These are phyloP conservation scores for Agonopterix alstromeriana DNA, from an alignment of 2,888 invertebrate genomes.

Conservation along the genomic window DNA sequence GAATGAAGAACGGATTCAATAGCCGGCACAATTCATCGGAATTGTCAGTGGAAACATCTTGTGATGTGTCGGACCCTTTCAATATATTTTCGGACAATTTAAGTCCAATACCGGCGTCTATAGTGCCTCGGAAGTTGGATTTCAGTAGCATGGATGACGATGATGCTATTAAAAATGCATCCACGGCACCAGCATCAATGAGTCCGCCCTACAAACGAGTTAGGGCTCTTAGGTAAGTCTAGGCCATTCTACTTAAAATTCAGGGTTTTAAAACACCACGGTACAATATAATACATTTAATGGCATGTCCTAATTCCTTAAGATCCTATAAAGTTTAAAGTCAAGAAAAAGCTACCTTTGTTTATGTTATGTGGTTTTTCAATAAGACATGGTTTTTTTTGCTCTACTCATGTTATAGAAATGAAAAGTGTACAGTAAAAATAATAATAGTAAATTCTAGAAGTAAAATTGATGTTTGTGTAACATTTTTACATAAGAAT, in stretches of 20 bases:
- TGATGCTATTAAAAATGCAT: conserved; percentile 50
- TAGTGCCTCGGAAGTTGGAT: conserved; percentile 78
- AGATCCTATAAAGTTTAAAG: background rate
- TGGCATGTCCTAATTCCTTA: background rate
- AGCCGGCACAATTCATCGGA: conserved; percentile 68
- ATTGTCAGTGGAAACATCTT: conserved; percentile 77
- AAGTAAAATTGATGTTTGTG: too few species aligned
- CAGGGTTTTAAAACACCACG: conserved; percentile 34
- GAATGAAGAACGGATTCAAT: conserved; percentile 55
- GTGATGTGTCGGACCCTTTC: conserved; percentile 79
- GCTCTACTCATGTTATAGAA: too few species aligned
- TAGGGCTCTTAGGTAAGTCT: conserved; percentile 70
- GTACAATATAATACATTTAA: conserved; percentile 5
- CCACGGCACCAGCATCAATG: conserved; percentile 44
- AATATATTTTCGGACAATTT: conserved; percentile 77
- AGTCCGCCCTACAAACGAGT: conserved; percentile 79
- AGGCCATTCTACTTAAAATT: conserved; percentile 15
- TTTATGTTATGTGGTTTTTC: background rate
- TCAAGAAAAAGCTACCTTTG: background rate
- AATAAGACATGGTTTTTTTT: background rate
- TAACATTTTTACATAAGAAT: too few species aligned
- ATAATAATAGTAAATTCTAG: too few species aligned
- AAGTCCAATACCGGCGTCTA: conserved; percentile 71
- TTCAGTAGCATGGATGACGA: conserved; percentile 68
- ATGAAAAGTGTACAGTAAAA: too few species aligned